Base-by-base conservation (phyloP, 2,113 vertebrate genomes). In the Cyprinodon variegatus region DNA sequence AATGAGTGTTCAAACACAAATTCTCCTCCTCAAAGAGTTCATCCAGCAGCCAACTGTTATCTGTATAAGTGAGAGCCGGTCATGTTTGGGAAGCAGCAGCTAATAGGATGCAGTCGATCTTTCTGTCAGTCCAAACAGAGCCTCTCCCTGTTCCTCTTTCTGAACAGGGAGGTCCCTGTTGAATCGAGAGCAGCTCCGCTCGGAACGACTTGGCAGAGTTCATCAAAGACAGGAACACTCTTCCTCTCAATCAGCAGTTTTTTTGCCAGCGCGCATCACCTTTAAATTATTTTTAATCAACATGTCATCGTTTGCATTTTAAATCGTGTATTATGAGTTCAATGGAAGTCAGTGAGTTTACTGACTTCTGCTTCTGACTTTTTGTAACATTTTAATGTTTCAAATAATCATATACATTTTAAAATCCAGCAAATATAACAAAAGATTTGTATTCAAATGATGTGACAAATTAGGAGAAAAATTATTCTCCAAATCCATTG, bases 171-270 rank as follows among this genome's bases (percentile, higher is more conserved):
- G 88, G 83, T 92, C 89, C 78, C 50, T 53, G 43, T 74, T 41
- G 7, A 11, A 48, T 59, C 1, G 45, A 73, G 72, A 73, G 72
- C 50, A 66, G 85, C 84, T 74, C 75, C 14, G 61, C 62, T 76
- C 40, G 12, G 65, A 73, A 72, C 43, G 66, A 70, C 72, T 81
- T 90, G 87, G 90, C 89, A 72, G 76, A 68, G 79, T 77, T 81
- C 53, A 63, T 53, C 8, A 3, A 36, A 64, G 84, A 84, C 77
- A 86, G 87, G 86, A 91, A 88, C 70, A 63, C 46, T n/a, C 70
- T 86, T 87, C 74, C 76, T 53, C 71, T 88, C 70, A 69, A 78
- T 93, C 92, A 89, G 87, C 87, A 86, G 69, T 87, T 93, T 91
- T 29, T 83, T 74, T 89, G 89, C 83, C 91, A 87, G 91, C 94